Evolutionary conservation across 2,797 vertebrate species (phyloP).

Genomic region (Pipistrellus pygmaeus): DNA sequence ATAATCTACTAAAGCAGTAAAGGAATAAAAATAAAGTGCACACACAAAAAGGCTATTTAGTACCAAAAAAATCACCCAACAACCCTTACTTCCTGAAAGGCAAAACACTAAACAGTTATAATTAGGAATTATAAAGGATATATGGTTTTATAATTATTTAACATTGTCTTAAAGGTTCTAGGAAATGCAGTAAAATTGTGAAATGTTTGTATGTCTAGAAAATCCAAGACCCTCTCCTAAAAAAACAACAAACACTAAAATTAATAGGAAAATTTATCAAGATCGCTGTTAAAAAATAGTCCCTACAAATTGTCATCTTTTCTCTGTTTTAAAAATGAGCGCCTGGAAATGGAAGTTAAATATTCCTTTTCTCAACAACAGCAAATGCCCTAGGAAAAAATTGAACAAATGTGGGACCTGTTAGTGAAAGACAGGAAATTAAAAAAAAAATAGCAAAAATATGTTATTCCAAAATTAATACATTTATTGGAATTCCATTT

Average conservation of each 20-base stretch:
- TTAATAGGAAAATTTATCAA: background rate
- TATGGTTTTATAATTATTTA: conserved; percentile 17
- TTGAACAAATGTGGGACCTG: background rate
- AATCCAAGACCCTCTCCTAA: background rate
- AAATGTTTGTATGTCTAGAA: background rate
- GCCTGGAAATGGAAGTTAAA: background rate
- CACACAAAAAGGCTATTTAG: background rate
- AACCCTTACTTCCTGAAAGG: background rate
- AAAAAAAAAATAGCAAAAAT: background rate
- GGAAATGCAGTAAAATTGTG: background rate
- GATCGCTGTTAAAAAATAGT: background rate
- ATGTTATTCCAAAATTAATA: background rate
- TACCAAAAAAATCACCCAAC: background rate
- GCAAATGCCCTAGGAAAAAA: background rate
- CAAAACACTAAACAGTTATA: conserved; percentile 5
- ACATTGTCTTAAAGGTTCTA: background rate
- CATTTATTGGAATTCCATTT: background rate
- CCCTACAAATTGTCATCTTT: background rate
- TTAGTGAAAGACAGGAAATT: background rate
- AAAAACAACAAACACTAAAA: background rate
- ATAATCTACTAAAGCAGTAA: background rate
- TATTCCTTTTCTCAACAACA: background rate
- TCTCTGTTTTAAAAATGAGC: background rate
- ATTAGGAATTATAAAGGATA: background rate
- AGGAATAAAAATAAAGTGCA: background rate